phyloP scores from a whole-genome alignment of 2,888 invertebrate species.

The Cabera pusaria region DNA sequence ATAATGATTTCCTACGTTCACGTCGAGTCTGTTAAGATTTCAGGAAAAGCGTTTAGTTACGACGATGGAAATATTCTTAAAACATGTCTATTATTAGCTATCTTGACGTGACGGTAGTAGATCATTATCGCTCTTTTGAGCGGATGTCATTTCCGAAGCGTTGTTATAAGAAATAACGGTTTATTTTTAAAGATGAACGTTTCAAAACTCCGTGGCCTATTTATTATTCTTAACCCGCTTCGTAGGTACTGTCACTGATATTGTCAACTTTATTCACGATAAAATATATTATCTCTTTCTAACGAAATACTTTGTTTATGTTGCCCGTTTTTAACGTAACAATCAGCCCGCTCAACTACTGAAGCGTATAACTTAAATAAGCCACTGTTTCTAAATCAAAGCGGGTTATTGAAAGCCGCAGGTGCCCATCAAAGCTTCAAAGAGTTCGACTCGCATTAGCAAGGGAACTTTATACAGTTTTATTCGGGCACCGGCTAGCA shows the following conservation, averaged over 20 bases:
- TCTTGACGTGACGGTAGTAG: conserved; percentile 35
- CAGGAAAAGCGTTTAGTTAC: conserved; percentile 10
- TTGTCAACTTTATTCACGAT: conserved; percentile 14
- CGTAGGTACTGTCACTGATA: conserved; percentile 14
- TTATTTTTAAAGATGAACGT: conserved; percentile 33
- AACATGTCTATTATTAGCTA: conserved; percentile 33
- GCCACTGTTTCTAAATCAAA: conserved; percentile 44
- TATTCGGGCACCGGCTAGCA: conserved; percentile 36
- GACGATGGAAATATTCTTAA: conserved; percentile 16
- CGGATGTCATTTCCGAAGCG: conserved; percentile 36
- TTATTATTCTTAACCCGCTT: conserved; percentile 22
- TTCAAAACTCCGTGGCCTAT: conserved; percentile 27
- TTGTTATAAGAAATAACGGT: conserved; percentile 28
- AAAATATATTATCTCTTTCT: conserved; percentile 4
- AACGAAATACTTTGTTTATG: conserved; percentile 8
- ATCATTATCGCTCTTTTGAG: conserved; percentile 35
- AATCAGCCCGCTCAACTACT: conserved; percentile 18
- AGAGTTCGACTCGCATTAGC: conserved; percentile 44
- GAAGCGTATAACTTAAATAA: conserved; percentile 31
- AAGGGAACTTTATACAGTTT: conserved; percentile 39
- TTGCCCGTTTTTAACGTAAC: conserved; percentile 7
- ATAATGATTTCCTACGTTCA: conserved; percentile 3
- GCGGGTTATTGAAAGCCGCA: conserved; percentile 50
- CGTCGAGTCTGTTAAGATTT: conserved; percentile 5
- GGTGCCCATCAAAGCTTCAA: conserved; percentile 50